These are phyloP conservation scores for Odocoileus hemionus DNA, from an alignment of 2,113 vertebrate species.

Conservation along the genomic window DNA sequence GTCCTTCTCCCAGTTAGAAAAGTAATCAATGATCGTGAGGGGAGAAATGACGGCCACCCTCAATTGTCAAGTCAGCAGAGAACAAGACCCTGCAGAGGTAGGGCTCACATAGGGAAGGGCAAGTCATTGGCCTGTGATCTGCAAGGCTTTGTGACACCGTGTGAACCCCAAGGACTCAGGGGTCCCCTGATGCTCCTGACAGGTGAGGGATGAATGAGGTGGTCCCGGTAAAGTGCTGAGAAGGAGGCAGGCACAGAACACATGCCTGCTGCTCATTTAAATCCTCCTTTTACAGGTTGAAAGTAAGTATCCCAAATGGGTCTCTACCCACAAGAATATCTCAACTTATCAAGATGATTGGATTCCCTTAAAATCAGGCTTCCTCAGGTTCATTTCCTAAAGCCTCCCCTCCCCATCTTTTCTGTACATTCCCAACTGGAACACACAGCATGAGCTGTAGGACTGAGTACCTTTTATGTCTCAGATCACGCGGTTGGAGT, in stretches of 20 bases:
- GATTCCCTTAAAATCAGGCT: not conserved
- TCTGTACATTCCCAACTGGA: not conserved
- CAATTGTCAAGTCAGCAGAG: not conserved
- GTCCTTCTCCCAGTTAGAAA: not conserved
- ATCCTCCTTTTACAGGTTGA: not conserved
- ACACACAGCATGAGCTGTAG: not conserved
- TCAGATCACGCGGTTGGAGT: not conserved
- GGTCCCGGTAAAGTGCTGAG: not conserved
- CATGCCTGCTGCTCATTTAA: not conserved
- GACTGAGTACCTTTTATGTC: not conserved
- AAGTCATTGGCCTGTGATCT: not conserved
- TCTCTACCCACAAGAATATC: not conserved
- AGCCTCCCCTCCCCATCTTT: not conserved
- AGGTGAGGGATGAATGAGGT: not conserved
- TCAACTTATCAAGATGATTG: not conserved
- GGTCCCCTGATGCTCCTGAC: not conserved
- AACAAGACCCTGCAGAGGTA: not conserved
- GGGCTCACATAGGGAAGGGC: not conserved
- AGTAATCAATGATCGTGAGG: not conserved
- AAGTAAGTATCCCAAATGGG: not conserved
- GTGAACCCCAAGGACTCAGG: not conserved
- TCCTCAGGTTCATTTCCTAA: not conserved
- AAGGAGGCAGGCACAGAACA: fast-evolving
- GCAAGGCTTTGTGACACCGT: not conserved
- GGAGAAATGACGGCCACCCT: not conserved